Evolutionary conservation across 2,797 vertebrate genomes (phyloP).

Genomic region (Emydoidea blandingii): DNA sequence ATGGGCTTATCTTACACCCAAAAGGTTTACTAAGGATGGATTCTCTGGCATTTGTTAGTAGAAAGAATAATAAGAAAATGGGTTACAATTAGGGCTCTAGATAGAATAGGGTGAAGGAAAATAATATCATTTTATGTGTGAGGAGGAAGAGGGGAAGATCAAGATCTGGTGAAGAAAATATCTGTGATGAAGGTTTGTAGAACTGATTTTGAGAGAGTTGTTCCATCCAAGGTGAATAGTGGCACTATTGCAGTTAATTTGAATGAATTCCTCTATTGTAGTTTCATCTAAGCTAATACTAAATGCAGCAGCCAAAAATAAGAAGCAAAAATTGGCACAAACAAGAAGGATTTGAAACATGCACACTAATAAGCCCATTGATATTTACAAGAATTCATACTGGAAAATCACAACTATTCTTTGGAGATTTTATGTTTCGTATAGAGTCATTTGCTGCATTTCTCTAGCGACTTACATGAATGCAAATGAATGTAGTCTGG

Average conservation of each 20-base stretch:
- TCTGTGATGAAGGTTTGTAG: not conserved
- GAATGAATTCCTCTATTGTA: not conserved
- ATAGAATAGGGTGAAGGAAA: not conserved
- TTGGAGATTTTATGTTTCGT: not conserved
- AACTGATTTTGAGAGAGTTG: not conserved
- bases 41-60: not conserved
- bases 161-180: not conserved
- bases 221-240: not conserved
- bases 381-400: not conserved
- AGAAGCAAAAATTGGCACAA: not conserved
- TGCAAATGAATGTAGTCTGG: not conserved
- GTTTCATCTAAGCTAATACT: not conserved
- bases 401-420: not conserved
- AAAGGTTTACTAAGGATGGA: not conserved
- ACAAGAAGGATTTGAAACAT: not conserved
- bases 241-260: not conserved
- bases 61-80: not conserved
- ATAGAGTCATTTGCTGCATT: not conserved
- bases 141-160: not conserved
- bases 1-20: fast-evolving
- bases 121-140: not conserved
- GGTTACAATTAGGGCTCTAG: not conserved
- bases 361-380: not conserved
- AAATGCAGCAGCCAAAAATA: not conserved
- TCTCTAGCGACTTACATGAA: not conserved